Evolutionary conservation across 2,797 vertebrate species (phyloP), one percentile per base, ranked within the genome.

Genomic region (Etheostoma perlongum): DNA sequence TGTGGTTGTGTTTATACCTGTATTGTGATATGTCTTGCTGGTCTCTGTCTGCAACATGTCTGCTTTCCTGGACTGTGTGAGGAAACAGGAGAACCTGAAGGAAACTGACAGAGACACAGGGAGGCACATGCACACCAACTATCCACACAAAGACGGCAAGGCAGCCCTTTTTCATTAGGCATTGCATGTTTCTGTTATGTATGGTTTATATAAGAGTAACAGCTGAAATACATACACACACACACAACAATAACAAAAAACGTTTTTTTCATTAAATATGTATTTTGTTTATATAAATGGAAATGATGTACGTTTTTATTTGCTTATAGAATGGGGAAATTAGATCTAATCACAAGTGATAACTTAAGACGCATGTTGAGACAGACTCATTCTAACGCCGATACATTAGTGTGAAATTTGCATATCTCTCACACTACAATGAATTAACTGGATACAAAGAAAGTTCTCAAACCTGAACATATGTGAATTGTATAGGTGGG

Each of bases 391-490:
- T 40, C 10, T 40, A 40, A 40, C 11, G 10, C 36, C 10, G 0
- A 40, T 11, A 40, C 4, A 46, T n/a, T 47, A 2, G 18, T 58
- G 44, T 23, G 5, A 54, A 44, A 76, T 79, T 48, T 71, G 5
- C 57, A 65, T 16, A 11, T 67, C 55, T 65, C 52, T 40, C 59
- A 72, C 46, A 76, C 15, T 13, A 8, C 14, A 5, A 40, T 40
- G 36, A 40, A 40, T 11, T 40, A 40, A 40, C 36, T 36, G 36
- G 12, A 42, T n/a, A 48, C 0, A 2, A 25, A 27, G 10, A 52
- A 30, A 53, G 46, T 61, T 46, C 36, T 40, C 36, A 40, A 12
- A 40, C 10, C 15, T 61, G 23, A 21, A 63, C 4, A 61, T 33
- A 11, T 6, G 4, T 30, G 23, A 57, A 25, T n/a, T 27, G 16